Evolutionary conservation across 2,888 invertebrate genomes (phyloP).

Genomic region (Epistrophe grossulariae): DNA sequence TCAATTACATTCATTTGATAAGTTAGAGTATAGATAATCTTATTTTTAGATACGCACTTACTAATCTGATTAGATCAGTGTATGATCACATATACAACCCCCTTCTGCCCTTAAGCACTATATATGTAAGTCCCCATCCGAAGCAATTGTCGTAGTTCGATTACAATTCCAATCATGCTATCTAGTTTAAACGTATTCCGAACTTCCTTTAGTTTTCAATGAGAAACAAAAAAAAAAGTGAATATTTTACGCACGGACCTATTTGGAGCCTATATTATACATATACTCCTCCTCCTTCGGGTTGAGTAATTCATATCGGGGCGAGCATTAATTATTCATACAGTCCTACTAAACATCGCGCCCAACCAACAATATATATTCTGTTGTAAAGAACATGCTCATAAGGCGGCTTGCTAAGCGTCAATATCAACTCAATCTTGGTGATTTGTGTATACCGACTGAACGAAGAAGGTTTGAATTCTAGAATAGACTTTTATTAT

Average conservation of each 20-base stretch:
- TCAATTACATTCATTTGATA: constrained; percentile 65
- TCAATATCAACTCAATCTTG: constrained; percentile 62
- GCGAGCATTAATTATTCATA: constrained; percentile 73
- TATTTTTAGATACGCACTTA: constrained; percentile 19
- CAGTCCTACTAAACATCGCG: constrained; percentile 52
- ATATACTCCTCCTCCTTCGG: constrained; percentile 13
- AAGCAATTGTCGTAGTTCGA: constrained; percentile 24
- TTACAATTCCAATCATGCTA: constrained; percentile 74
- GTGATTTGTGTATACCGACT: constrained; percentile 36
- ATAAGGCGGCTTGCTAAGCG: constrained; percentile 58
- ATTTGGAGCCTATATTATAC: constrained; percentile 46
- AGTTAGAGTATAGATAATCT: constrained; percentile 32
- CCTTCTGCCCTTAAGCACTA: background rate
- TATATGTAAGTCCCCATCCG: background rate
- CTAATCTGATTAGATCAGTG: constrained; percentile 5
- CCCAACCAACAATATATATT: constrained; percentile 2
- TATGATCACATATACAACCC: background rate
- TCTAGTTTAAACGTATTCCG: constrained; percentile 72
- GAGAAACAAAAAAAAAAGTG: constrained; percentile 42
- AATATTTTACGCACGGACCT: constrained; percentile 67
- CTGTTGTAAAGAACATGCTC: constrained; percentile 60
- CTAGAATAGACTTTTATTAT: constrained; percentile 46
- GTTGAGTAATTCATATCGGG: constrained; percentile 72
- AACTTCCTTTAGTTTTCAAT: constrained; percentile 66
- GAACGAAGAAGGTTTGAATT: constrained; percentile 37